Conservation (phyloP, 2,797 vertebrate genomes). For the Melanotaenia nigrans region DNA sequence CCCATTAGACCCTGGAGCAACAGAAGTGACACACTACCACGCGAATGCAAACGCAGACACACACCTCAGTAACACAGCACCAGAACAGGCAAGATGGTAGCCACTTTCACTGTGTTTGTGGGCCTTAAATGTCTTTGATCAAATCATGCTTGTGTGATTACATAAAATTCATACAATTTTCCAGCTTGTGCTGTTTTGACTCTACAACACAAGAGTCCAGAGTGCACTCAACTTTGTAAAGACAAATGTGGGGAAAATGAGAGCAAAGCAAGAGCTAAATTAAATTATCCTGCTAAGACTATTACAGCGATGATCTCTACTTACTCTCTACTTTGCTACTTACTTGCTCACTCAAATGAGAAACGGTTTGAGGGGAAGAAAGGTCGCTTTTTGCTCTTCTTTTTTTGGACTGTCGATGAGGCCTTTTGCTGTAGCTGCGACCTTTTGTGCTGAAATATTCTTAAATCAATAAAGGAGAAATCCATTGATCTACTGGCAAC, state of each 20-base stretch:
- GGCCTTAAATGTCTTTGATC: background rate
- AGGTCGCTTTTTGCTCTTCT: constrained; percentile 28
- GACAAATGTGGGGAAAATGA: constrained; percentile 62
- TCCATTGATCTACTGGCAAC: constrained; percentile 69
- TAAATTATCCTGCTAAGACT: constrained; percentile 65
- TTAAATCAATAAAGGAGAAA: constrained; percentile 73
- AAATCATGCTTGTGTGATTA: constrained; percentile 7
- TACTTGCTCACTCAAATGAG: constrained; percentile 31
- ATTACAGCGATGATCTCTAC: constrained; percentile 63
- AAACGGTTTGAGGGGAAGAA: constrained; percentile 40
- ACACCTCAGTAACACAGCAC: constrained; percentile 21
- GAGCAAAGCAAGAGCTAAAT: constrained; percentile 54
- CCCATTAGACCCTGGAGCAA: constrained; percentile 66
- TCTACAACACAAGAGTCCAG: constrained; percentile 22
- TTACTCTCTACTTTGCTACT: constrained; percentile 23
- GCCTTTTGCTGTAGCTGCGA: constrained; percentile 65
- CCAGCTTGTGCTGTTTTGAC: constrained; percentile 1
- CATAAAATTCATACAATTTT: constrained; percentile 15
- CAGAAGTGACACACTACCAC: constrained; percentile 50
- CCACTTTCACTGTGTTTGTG: background rate
- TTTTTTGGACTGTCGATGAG: constrained; percentile 52
- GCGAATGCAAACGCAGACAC: constrained; percentile 26
- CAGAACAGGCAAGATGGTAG: constrained; percentile 22
- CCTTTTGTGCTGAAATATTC: constrained; percentile 71
- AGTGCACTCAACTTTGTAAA: constrained; percentile 18